Conservation (phyloP, 2,888 invertebrate species). For the Hyalella azteca region DNA sequence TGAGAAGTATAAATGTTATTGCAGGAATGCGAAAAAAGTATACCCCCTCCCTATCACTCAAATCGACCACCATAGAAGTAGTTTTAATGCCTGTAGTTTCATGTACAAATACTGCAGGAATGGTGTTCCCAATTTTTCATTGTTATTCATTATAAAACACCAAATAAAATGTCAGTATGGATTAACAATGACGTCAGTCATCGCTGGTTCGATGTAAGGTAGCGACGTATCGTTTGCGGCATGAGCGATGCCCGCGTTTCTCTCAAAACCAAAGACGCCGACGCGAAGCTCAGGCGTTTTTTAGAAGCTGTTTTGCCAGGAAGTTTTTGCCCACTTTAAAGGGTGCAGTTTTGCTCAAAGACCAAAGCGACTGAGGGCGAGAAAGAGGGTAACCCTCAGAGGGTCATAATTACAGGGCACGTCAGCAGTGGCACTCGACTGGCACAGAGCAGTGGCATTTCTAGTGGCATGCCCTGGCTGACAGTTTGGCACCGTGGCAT, state of each 20-base stretch:
- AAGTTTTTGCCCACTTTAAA: constrained; percentile 17
- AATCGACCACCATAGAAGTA: too few species aligned
- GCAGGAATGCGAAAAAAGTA: too few species aligned
- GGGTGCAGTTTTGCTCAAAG: constrained; percentile 27
- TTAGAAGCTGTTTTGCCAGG: background rate
- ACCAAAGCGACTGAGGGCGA: background rate
- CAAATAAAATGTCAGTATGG: too few species aligned
- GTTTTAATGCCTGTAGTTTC: too few species aligned
- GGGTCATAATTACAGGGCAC: constrained; percentile 11
- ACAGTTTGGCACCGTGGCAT: too few species aligned
- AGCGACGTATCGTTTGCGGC: background rate
- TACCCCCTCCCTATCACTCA: too few species aligned
- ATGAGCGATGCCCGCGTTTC: background rate
- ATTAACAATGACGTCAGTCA: too few species aligned
- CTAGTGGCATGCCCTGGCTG: background rate
- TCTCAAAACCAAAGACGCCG: constrained; percentile 8
- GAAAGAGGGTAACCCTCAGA: background rate
- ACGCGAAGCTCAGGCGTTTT: background rate
- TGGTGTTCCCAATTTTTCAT: too few species aligned
- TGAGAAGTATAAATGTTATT: too few species aligned
- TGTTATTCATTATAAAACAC: too few species aligned
- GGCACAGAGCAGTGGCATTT: background rate
- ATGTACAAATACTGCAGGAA: too few species aligned
- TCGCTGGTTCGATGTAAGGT: too few species aligned
- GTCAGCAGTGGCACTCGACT: constrained; percentile 26